Percentiles rank a stretch among this genome's conserved stretches.
Conservation (phyloP, 1,140 invertebrate species). For the Drosophila hydei region DNA sequence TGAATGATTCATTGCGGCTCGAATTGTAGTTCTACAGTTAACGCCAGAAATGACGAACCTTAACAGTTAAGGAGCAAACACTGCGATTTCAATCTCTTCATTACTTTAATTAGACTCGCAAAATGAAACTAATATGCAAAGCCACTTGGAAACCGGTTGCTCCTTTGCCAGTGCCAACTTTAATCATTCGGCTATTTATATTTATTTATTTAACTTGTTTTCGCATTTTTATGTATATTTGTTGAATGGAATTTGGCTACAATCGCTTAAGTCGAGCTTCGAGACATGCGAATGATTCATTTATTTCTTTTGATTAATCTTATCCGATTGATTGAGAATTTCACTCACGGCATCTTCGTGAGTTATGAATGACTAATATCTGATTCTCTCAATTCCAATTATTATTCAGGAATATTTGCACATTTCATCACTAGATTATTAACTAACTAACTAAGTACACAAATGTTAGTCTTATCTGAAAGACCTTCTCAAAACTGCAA, state of each 20-base stretch:
- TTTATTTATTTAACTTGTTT: background rate
- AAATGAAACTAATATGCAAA: conserved; percentile 1
- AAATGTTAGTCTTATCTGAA: too few relatives aligned
- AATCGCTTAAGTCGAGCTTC: background rate
- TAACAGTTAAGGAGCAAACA: background rate
- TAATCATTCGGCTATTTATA: background rate
- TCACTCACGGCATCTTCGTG: background rate
- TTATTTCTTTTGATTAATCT: too few relatives aligned
- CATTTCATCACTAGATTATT: too few relatives aligned
- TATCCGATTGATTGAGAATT: background rate
- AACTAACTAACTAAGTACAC: too few relatives aligned
- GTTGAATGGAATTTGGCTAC: background rate
- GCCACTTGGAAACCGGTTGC: background rate
- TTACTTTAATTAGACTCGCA: background rate
- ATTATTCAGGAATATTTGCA: too few relatives aligned
- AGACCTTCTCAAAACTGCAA: too few relatives aligned
- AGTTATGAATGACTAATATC: too few relatives aligned
- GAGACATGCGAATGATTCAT: conserved; percentile 2
- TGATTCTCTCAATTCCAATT: too few relatives aligned
- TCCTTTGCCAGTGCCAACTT: too few relatives aligned
- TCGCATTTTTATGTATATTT: background rate
- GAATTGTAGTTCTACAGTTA: conserved; percentile 9
- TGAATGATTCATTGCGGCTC: conserved; percentile 26
- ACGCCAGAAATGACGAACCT: conserved; percentile 13
- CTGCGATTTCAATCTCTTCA: background rate